Evolutionary conservation across 2,888 invertebrate species (phyloP).

Genomic region (Acronicta leporina): DNA sequence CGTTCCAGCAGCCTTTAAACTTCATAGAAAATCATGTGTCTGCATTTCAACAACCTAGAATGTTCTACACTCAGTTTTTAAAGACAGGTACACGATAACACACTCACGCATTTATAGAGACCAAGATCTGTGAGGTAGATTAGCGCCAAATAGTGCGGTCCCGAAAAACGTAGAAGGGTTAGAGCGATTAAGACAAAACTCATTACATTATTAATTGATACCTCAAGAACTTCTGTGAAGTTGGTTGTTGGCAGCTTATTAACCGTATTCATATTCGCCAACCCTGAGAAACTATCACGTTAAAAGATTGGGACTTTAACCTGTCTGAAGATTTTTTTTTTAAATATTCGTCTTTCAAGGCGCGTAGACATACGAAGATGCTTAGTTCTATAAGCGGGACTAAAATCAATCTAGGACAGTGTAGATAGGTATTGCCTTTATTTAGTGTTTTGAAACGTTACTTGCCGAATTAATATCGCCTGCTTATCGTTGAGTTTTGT

Average conservation of each 20-base stretch:
- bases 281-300: not conserved
- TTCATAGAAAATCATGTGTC: not conserved
- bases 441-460: constrained; percentile 22
- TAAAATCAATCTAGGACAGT: not conserved
- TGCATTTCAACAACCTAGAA: not conserved
- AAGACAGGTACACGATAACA: not conserved
- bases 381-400: not conserved
- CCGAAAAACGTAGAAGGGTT: not conserved
- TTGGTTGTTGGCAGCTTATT: not conserved
- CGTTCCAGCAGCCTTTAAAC: not conserved
- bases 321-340: too few species aligned
- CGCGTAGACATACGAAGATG: not conserved
- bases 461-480: constrained; percentile 50
- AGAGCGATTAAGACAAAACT: not conserved
- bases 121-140: not conserved
- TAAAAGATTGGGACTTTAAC: not conserved
- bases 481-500: constrained; percentile 13
- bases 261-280: too few species aligned
- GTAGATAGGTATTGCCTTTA: constrained; percentile 5
- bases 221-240: not conserved
- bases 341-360: not conserved
- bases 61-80: not conserved
- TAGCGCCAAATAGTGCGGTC: not conserved
- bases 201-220: not conserved
- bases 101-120: not conserved